These are phyloP conservation scores for Cryptophagus acutangulus DNA, from an alignment of 2,888 invertebrate species.

Conservation along the genomic window DNA sequence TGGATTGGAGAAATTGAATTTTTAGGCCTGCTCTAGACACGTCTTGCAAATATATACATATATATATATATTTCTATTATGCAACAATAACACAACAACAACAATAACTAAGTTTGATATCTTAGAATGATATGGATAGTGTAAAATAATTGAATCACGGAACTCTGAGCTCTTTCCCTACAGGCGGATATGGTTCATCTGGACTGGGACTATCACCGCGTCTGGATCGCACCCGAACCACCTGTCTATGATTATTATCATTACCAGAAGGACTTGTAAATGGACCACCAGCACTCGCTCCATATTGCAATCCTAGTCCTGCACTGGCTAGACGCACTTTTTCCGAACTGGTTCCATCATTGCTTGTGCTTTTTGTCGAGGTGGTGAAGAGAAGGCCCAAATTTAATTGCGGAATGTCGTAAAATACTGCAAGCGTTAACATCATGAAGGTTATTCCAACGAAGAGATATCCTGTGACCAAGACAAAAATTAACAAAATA, in stretches of 20 bases:
- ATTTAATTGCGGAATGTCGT: constrained; percentile 85
- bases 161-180: too few relatives aligned
- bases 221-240: constrained; percentile 60
- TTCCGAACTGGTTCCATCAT: constrained; percentile 55
- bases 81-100: too few relatives aligned
- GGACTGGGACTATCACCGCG: constrained; percentile 67
- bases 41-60: too few relatives aligned
- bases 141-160: too few relatives aligned
- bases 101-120: too few relatives aligned
- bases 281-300: constrained; percentile 43
- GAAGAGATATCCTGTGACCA: constrained; percentile 77
- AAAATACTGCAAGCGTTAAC: constrained; percentile 77
- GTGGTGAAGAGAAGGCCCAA: constrained; percentile 70
- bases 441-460: constrained; percentile 78
- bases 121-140: too few relatives aligned
- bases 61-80: too few relatives aligned
- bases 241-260: constrained; percentile 51
- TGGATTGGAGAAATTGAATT: too few relatives aligned
- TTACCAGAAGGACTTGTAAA: constrained; percentile 50
- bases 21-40: too few relatives aligned
- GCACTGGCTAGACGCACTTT: constrained; percentile 62
- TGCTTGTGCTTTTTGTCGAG: too few relatives aligned
- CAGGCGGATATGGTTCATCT: too few relatives aligned
- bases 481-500: constrained; percentile 27
- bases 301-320: constrained; percentile 48